These are phyloP conservation scores for Chrosomus eos DNA, from an alignment of 2,797 vertebrate genomes.

Conservation along the genomic window DNA sequence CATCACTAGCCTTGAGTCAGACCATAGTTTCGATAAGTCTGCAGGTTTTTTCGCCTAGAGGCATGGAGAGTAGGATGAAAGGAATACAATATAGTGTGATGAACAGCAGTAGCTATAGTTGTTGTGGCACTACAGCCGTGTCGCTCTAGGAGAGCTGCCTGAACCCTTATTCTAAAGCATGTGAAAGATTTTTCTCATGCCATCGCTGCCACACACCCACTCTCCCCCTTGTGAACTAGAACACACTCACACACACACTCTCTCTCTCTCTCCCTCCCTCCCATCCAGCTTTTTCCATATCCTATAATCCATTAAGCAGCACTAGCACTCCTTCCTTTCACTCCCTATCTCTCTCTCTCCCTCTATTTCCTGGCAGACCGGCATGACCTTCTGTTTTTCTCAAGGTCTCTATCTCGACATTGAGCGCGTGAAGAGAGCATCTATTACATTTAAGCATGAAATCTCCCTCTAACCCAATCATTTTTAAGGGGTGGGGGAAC, in stretches of 20 bases:
- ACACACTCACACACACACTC: not conserved
- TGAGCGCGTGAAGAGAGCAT: slow-evolving; percentile 25
- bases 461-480: not conserved
- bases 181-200: slow-evolving; percentile 30
- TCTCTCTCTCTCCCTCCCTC: not conserved
- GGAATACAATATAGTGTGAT: slow-evolving; percentile 22
- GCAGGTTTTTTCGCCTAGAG: slow-evolving; percentile 18
- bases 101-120: slow-evolving; percentile 46
- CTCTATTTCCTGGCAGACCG: slow-evolving; percentile 42
- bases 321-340: slow-evolving; percentile 38
- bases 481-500: not conserved
- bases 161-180: slow-evolving; percentile 31
- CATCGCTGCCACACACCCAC: slow-evolving; percentile 15
- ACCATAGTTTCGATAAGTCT: slow-evolving; percentile 23
- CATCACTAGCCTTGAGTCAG: slow-evolving; percentile 16
- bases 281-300: slow-evolving; percentile 44
- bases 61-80: slow-evolving; percentile 28
- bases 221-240: not conserved
- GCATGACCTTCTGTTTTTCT: slow-evolving; percentile 51
- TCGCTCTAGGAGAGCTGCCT: slow-evolving; percentile 36
- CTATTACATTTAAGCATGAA: slow-evolving; percentile 19
- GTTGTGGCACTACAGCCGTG: slow-evolving; percentile 37
- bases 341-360: slow-evolving; percentile 34
- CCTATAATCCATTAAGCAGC: slow-evolving; percentile 59
- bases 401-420: slow-evolving; percentile 35